Evolutionary conservation across 2,888 invertebrate genomes (phyloP), one percentile per base, ranked within the genome.

Genomic region (Leptinotarsa tumamoca): DNA sequence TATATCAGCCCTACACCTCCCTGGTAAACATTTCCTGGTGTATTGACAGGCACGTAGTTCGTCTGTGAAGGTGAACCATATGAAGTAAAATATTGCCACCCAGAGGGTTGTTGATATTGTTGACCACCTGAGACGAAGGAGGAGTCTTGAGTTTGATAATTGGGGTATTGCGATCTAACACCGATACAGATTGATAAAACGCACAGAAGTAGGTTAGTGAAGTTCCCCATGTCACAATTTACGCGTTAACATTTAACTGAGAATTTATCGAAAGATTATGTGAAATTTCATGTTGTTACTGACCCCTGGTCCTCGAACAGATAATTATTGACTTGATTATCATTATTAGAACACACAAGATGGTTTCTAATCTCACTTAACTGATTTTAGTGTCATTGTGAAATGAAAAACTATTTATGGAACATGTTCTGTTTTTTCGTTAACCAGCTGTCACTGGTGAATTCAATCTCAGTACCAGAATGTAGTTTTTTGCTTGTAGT

Each of bases 261-360:
- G 15, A 33, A n/a, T 33, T 63, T n/a, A 5, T 43, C 2, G n/a
- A 5, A 10, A n/a, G 49, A 13, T 43, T 43, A 49, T 56, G 4
- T 33, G 71, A n/a, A 43, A 68, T 68, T 33, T 27, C n/a, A 68
- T n/a, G 21, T 33, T 18, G 68, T 54, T 54, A 33, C 23, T 68
- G 51, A 68, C 68, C 68, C 17, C 68, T 68, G 15, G 18, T 52
- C 14, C 10, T 17, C 10, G 14, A 23, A 21, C 14, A 52, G 54
- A 54, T 54, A 54, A 27, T n/a, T 21, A 18, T 51, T 50, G 63
- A n/a, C n/a, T 54, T 67, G n/a, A 4, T 23, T 52, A 66, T 52
- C 54, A 58, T 43, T n/a, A 63, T 63, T 33, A n/a, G 43, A 43
- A 27, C 63, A 63, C 7, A 27, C 17, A 63, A 63, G 13, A n/a